Evolutionary conservation across 1,140 invertebrate species (phyloP).

Genomic region (Zaprionus ghesquierei): DNA sequence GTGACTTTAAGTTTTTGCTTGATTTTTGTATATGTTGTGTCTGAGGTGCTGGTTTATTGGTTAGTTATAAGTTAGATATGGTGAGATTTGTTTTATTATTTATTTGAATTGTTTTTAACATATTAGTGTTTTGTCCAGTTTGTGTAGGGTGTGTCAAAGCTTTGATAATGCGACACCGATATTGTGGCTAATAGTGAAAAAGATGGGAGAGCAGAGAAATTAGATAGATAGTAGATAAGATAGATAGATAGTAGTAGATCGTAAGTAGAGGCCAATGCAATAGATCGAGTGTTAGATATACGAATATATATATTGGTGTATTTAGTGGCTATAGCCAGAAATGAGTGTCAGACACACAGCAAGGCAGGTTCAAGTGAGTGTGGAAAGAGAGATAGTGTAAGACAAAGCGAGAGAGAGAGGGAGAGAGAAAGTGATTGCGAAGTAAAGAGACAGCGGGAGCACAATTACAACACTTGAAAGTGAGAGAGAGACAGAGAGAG

Average conservation of each 20-base stretch:
- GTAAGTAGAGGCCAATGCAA: slow-evolving; percentile 30
- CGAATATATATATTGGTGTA: slow-evolving; percentile 1
- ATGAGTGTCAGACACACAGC: slow-evolving; percentile 37
- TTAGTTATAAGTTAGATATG: slow-evolving; percentile 14
- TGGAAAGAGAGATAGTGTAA: not conserved
- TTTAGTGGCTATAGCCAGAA: slow-evolving; percentile 18
- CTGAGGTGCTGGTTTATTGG: slow-evolving; percentile 16
- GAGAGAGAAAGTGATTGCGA: not conserved
- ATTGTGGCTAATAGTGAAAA: slow-evolving; percentile 80
- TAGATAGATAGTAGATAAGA: slow-evolving; percentile 48
- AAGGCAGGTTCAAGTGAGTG: slow-evolving; percentile 26
- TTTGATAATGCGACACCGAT: slow-evolving; percentile 82
- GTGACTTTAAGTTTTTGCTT: not conserved
- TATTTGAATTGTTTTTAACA: slow-evolving; percentile 1
- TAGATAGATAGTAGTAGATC: not conserved
- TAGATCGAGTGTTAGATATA: slow-evolving; percentile 7
- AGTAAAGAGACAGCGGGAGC: not conserved
- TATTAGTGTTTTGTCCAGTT: slow-evolving; percentile 59
- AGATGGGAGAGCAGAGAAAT: slow-evolving; percentile 71
- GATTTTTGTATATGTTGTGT: slow-evolving; percentile 3
- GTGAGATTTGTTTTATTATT: slow-evolving; percentile 18
- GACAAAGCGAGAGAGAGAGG: slow-evolving; percentile 25
- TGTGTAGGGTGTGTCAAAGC: slow-evolving; percentile 81
- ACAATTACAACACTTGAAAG: not conserved
- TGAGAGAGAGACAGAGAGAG: slow-evolving; percentile 15